Conservation (phyloP, 2,113 vertebrate species). For the Cygnus atratus region DNA sequence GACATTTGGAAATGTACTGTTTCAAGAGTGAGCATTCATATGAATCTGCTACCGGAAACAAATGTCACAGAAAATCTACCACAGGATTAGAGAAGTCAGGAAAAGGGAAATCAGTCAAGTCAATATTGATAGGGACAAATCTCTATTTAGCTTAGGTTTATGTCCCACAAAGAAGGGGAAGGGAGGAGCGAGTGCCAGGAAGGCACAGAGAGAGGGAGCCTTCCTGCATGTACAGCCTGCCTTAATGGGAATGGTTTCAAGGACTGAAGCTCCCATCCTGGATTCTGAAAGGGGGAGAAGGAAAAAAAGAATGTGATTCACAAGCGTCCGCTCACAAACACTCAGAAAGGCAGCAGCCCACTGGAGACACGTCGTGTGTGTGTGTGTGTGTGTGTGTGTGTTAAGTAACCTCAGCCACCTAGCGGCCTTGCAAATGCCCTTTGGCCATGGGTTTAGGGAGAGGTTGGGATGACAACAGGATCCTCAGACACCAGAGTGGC, state of each 20-base stretch:
- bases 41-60: constrained; percentile 41
- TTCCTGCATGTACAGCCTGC: neutral
- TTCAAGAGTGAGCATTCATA: constrained; percentile 10
- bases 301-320: neutral
- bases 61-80: constrained; percentile 48
- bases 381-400: neutral
- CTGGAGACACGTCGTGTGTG: neutral
- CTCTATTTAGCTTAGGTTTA: constrained; percentile 32
- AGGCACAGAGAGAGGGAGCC: neutral
- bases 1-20: constrained; percentile 37
- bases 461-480: neutral
- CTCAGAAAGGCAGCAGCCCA: constrained; percentile 5
- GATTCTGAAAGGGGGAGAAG: neutral
- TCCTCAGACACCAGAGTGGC: neutral
- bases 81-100: constrained; percentile 58
- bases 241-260: constrained; percentile 25
- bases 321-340: constrained; percentile 35
- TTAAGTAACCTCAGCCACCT: neutral
- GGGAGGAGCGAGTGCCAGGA: neutral
- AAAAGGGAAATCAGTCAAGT: constrained; percentile 57
- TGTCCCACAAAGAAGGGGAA: neutral
- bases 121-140: constrained; percentile 54
- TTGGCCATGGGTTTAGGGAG: neutral
- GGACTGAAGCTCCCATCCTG: neutral
- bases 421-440: neutral